Evolutionary conservation across 2,113 vertebrate genomes (phyloP), one percentile per base, ranked within the genome.

Genomic region (Prochilodus magdalenae): DNA sequence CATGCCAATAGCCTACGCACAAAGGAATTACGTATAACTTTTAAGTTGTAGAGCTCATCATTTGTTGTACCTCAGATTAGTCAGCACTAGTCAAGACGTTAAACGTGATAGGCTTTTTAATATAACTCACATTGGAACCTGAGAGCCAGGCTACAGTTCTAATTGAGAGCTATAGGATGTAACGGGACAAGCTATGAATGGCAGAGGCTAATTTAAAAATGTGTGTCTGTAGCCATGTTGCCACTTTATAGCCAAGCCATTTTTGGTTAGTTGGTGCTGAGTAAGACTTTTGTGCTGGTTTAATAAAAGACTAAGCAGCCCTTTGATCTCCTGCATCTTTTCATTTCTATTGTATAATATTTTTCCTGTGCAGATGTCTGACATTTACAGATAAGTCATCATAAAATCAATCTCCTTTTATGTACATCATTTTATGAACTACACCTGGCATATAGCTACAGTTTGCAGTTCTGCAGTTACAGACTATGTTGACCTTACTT

Each of bases 271-370:
- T 74, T 30, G 63, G 53, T 55, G 71, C 62, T 51, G 57, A 83
- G 63, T 73, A 80, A 55, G n/a, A 62, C n/a, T 72, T 80, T 84
- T 74, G 71, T 86, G 79, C 70, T 76, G 84, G 59, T 88, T 84
- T 79, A 88, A 87, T 90, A 88, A 90, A 86, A 84, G 49, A 60
- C 66, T 75, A 67, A 77, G 73, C 80, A 74, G 59, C 60, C 18
- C 7, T 24, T 11, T 16, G 26, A 75, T 30, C 30, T 83, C 22
- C 33, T 71, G 53, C 47, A 36, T 27, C 73, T 59, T 29, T 13
- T 71, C 20, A 79, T 51, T 70, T 2, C 47, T 14, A 66, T n/a
- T n/a, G n/a, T n/a, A n/a, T n/a, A n/a, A n/a, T n/a, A n/a, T n/a
- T n/a, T n/a, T n/a, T 8, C 53, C 36, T 59, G 0, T 27, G 49